Base-by-base conservation (phyloP, 1,140 invertebrate species). In the Zaprionus ornatus region DNA sequence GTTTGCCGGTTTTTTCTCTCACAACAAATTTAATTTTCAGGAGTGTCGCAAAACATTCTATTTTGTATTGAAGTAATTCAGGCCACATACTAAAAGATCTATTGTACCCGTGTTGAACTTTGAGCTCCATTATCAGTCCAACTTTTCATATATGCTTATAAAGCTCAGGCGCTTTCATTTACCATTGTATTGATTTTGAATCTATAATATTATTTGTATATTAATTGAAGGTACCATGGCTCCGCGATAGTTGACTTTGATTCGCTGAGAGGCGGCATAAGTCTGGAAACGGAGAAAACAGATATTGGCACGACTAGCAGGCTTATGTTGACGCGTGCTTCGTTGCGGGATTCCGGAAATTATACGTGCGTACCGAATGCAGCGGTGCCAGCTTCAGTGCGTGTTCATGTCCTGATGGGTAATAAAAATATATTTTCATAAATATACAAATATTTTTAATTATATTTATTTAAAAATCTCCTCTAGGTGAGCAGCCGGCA, bases 371-470 rank as follows among this genome's bases (percentile, higher is more conserved):
- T 96, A 80, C 97, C 97, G 50, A 96, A 96, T 93, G 97, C 97
- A 91, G 97, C 97, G 35, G 96, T 97, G 87, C 96, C 97, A 15
- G 97, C 97, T 59, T 97, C 96, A 69, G 96, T 97, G 55, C 96
- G 95, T 76, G 97, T 98, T 77, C 97, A 98, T 93, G 97, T 98
- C 27, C 94, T 98, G 61, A 98, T 98, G 93, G 97, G 97, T 98
- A 94, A 42, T 42, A 35, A 5, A 27, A 40, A 27, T 42, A 65
- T 27, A 37, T 17, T 1, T 17, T 2, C 25, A 7, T 13, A 3
- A 55, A 23, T n/a, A 55, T 27, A 29, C 15, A 27, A 29, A 3
- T 55, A 15, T 3, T 50, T 9, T 9, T 32, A 32, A 32, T 32
- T 1, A 27, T 15, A 42, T 29, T 10, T 27, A 4, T 21, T 60